phyloP scores from a whole-genome alignment of 1,140 invertebrate species.

The Sweltsa coloradensis region DNA sequence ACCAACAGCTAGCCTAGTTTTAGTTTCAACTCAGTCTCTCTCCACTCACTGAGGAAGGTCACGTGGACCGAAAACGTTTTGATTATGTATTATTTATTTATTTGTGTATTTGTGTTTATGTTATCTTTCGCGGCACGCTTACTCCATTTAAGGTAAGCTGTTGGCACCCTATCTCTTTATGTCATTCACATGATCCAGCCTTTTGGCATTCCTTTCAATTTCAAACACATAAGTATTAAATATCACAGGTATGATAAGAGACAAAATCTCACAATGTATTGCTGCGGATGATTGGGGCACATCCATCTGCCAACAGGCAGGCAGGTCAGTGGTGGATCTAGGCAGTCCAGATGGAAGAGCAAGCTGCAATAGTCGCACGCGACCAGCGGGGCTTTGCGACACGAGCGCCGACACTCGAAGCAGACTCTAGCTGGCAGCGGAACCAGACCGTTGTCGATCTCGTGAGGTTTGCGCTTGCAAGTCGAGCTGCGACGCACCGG shows the following conservation, averaged over 20 bases:
- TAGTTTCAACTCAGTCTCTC: too few relatives aligned
- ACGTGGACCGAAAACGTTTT: too few relatives aligned
- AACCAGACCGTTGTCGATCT: constrained; percentile 64
- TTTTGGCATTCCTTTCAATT: too few relatives aligned
- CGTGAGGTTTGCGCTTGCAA: constrained; percentile 41
- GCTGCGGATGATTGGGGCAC: constrained; percentile 93
- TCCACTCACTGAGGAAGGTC: too few relatives aligned
- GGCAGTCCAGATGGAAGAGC: constrained; percentile 83
- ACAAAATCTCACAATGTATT: constrained; percentile 54
- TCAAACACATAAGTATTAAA: constrained; percentile 3
- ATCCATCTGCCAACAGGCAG: constrained; percentile 85
- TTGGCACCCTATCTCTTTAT: too few relatives aligned
- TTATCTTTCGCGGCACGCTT: too few relatives aligned
- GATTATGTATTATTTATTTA: too few relatives aligned
- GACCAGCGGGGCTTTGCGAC: constrained; percentile 66
- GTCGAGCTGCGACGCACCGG: constrained; percentile 23
- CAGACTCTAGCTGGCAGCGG: constrained; percentile 71
- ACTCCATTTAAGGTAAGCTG: too few relatives aligned
- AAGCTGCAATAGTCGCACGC: constrained; percentile 90
- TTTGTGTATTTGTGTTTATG: too few relatives aligned
- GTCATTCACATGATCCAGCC: too few relatives aligned
- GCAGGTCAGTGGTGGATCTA: constrained; percentile 80
- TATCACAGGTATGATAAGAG: not conserved
- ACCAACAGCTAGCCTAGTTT: too few relatives aligned
- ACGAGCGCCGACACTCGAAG: constrained; percentile 65